phyloP scores from a whole-genome alignment of 1,140 invertebrate species.

The Phenacoccus solenopsis region DNA sequence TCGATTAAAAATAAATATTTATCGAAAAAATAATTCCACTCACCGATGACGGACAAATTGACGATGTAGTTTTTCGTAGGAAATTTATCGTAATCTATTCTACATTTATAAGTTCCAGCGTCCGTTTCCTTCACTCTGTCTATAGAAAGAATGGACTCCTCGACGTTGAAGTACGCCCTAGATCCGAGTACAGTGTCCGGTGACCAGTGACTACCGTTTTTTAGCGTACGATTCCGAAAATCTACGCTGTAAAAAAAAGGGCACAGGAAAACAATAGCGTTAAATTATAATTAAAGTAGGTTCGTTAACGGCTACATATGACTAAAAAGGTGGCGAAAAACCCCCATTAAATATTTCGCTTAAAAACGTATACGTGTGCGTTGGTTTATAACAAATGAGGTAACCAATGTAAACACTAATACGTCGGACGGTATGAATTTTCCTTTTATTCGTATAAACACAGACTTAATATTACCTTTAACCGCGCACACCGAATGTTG shows the following conservation, averaged over 20 bases:
- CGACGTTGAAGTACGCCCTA: constrained; percentile 46
- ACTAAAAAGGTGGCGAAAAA: too few species aligned
- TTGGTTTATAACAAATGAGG: not conserved
- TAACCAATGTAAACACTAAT: not conserved
- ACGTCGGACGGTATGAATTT: not conserved
- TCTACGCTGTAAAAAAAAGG: constrained; percentile 49
- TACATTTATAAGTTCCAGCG: constrained; percentile 65
- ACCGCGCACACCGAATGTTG: not conserved
- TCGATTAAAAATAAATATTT: too few species aligned
- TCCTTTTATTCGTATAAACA: not conserved
- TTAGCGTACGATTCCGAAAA: constrained; percentile 37
- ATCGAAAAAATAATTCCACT: constrained; percentile 30
- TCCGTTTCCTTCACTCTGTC: constrained; percentile 55
- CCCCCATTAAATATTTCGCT: too few species aligned
- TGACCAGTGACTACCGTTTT: constrained; percentile 51
- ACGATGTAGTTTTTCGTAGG: constrained; percentile 71
- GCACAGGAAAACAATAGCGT: not conserved
- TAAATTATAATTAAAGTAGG: too few species aligned
- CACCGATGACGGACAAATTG: constrained; percentile 74
- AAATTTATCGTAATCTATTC: constrained; percentile 72
- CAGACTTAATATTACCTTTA: not conserved
- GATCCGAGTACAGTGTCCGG: constrained; percentile 44
- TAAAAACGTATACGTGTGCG: too few species aligned
- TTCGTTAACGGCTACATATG: too few species aligned
- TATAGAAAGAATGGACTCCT: constrained; percentile 46